These are phyloP conservation scores for Calephelis perditalis DNA, from an alignment of 2,888 invertebrate genomes.

Conservation along the genomic window DNA sequence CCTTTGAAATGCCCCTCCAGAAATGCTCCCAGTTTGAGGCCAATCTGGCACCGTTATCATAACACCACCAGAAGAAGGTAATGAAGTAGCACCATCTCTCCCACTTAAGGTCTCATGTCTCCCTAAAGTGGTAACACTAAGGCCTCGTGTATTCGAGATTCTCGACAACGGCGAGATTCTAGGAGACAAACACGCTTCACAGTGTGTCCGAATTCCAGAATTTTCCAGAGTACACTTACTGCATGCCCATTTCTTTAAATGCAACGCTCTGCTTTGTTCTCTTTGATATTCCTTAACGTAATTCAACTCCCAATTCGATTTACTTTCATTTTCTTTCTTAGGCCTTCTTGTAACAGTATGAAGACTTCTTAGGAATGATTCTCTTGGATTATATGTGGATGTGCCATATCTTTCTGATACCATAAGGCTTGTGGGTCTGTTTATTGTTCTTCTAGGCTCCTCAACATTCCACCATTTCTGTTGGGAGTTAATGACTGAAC, in stretches of 20 bases:
- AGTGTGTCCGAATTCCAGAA: slow-evolving; percentile 80
- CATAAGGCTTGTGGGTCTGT: slow-evolving; percentile 78
- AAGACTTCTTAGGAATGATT: slow-evolving; percentile 62
- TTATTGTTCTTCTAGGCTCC: slow-evolving; percentile 63
- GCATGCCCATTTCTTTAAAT: slow-evolving; percentile 82
- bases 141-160: slow-evolving; percentile 59
- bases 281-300: slow-evolving; percentile 68
- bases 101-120: slow-evolving; percentile 56
- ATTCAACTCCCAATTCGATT: slow-evolving; percentile 70
- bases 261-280: slow-evolving; percentile 60
- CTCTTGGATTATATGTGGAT: slow-evolving; percentile 51
- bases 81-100: slow-evolving; percentile 61
- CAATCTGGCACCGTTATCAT: slow-evolving; percentile 82
- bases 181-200: slow-evolving; percentile 87
- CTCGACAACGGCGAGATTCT: slow-evolving; percentile 62
- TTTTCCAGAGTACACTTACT: slow-evolving; percentile 87
- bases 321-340: slow-evolving; percentile 63
- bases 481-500: slow-evolving; percentile 78
- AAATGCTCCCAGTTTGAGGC: slow-evolving; percentile 60
- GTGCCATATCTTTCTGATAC: slow-evolving; percentile 72
- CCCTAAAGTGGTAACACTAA: slow-evolving; percentile 67
- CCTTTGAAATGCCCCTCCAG: slow-evolving; percentile 51
- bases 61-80: slow-evolving; percentile 75
- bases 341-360: slow-evolving; percentile 70
- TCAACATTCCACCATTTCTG: slow-evolving; percentile 72